A percentile compares a stretch with the other conserved stretches of the same genome.
Conservation (phyloP, 2,888 invertebrate genomes). For the Allophyes oxyacanthae region DNA sequence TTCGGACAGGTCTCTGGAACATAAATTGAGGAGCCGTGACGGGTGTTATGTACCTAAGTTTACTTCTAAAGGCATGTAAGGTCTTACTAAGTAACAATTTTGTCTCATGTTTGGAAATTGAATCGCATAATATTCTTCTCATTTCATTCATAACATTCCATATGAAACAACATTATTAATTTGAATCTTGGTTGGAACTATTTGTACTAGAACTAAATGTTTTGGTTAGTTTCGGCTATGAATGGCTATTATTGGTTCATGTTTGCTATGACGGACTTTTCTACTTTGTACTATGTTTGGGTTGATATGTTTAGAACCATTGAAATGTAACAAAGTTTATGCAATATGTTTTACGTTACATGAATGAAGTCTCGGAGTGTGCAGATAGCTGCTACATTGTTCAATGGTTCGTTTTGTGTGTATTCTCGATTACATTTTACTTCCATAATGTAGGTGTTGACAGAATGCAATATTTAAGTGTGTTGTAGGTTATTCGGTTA, state of each 20-base stretch:
- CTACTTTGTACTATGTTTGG: constrained; percentile 63
- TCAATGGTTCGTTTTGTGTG: constrained; percentile 73
- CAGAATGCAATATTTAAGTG: constrained; percentile 89
- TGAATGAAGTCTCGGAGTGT: constrained; percentile 40
- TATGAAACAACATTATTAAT: constrained; percentile 57
- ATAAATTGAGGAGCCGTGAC: constrained; percentile 86
- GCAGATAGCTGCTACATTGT: constrained; percentile 56
- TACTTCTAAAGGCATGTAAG: constrained; percentile 59
- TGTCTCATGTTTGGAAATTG: constrained; percentile 35
- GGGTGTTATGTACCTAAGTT: constrained; percentile 74
- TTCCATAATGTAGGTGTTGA: constrained; percentile 81
- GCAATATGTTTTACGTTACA: constrained; percentile 35
- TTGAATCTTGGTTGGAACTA: constrained; percentile 52
- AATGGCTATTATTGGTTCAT: constrained; percentile 53
- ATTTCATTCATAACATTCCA: constrained; percentile 1
- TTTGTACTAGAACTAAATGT: constrained; percentile 59
- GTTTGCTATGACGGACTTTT: constrained; percentile 57
- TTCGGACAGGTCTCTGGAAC: constrained; percentile 92
- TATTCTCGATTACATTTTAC: constrained; percentile 62
- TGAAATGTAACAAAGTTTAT: constrained; percentile 53
- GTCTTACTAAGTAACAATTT: constrained; percentile 44
- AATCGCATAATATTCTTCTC: neutral
- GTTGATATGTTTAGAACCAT: constrained; percentile 57
- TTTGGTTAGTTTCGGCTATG: constrained; percentile 51
- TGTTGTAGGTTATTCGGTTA: constrained; percentile 69